Percentiles rank a stretch among this genome's conserved stretches.
Evolutionary conservation across 1,140 invertebrate genomes (phyloP).

Genomic region (Andrena cerasifolii): DNA sequence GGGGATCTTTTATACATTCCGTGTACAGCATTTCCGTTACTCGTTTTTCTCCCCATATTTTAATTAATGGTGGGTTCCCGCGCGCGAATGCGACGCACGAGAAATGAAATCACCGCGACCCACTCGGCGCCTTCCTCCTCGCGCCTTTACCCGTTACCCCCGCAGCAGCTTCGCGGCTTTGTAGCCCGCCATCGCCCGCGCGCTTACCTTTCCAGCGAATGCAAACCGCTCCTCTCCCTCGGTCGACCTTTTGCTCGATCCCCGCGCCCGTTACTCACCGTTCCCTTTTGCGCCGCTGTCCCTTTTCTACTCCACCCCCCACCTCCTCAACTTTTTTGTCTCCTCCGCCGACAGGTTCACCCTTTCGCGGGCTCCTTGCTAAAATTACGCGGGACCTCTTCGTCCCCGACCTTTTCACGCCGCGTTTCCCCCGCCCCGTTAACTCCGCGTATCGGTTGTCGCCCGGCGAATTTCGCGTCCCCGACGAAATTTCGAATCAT

Average conservation of each 20-base stretch:
- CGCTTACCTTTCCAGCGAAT: constrained; percentile 18
- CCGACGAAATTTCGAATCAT: constrained; percentile 36
- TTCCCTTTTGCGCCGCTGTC: not conserved
- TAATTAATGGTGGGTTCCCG: constrained; percentile 71
- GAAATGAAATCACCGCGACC: constrained; percentile 66
- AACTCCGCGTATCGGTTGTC: not conserved
- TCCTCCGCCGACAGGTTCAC: not conserved
- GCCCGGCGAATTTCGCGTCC: not conserved
- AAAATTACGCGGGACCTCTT: constrained; percentile 36
- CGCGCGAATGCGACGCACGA: constrained; percentile 58
- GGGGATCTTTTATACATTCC: constrained; percentile 74
- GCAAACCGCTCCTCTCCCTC: constrained; percentile 19
- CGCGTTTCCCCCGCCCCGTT: not conserved
- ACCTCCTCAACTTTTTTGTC: too few relatives aligned
- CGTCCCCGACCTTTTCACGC: not conserved
- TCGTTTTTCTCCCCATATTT: constrained; percentile 69
- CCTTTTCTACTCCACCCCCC: constrained; percentile 10
- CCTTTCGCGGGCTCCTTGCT: constrained; percentile 26
- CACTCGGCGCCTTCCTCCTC: constrained; percentile 28
- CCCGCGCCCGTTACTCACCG: not conserved
- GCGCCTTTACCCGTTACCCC: not conserved
- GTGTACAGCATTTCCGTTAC: constrained; percentile 66
- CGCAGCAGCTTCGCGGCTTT: not conserved
- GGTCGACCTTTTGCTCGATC: constrained; percentile 26
- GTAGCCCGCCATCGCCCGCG: constrained; percentile 1